Evolutionary conservation across 2,888 invertebrate species (phyloP).

Genomic region (Aphodius granarius): DNA sequence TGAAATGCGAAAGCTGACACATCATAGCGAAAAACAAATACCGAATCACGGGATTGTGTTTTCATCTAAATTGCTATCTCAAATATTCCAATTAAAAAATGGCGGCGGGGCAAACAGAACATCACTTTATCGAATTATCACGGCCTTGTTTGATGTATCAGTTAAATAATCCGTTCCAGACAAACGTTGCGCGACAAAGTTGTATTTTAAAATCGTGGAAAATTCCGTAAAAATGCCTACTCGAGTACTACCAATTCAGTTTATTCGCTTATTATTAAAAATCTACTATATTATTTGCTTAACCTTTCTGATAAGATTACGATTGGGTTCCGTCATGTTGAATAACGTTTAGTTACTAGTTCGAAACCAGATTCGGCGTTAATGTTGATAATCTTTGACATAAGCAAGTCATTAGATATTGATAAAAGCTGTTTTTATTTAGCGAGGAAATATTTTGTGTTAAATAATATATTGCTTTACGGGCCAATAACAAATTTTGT

Average conservation of each 20-base stretch:
- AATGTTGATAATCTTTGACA: not conserved
- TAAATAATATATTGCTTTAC: no score
- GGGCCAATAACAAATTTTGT: no score
- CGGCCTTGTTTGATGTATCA: not conserved
- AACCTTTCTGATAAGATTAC: not conserved
- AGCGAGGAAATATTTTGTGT: no score
- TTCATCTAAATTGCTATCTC: not conserved
- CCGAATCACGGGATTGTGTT: not conserved
- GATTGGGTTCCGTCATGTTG: not conserved
- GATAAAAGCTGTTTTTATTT: no score
- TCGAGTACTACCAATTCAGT: not conserved
- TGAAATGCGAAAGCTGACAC: not conserved
- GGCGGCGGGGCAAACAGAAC: not conserved
- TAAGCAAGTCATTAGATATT: no score
- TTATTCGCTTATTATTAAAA: not conserved
- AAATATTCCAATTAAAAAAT: not conserved
- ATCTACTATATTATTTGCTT: not conserved
- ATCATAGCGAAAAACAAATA: not conserved
- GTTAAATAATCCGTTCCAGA: not conserved
- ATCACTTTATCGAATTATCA: not conserved
- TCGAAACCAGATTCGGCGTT: not conserved
- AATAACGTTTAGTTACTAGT: not conserved
- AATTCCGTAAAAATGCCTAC: not conserved
- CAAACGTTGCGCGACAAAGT: not conserved
- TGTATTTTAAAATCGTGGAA: not conserved